Conservation (phyloP, 2,888 invertebrate genomes). For the Chymomyza caudatula region DNA sequence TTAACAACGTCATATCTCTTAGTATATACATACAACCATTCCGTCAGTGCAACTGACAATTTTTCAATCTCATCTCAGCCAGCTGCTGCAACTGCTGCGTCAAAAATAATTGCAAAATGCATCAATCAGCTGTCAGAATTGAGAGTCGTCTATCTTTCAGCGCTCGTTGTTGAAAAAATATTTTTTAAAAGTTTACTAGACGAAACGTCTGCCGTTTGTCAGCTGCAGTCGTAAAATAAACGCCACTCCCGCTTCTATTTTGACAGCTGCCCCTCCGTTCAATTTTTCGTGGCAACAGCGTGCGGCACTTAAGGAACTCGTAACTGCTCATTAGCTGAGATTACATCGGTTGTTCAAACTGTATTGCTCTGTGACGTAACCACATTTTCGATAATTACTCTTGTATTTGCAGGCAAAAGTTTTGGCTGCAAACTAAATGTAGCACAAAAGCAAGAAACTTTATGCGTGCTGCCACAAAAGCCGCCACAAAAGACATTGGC, state of each 20-base stretch:
- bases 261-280: slow-evolving; percentile 38
- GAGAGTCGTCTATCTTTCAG: slow-evolving; percentile 44
- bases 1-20: slow-evolving; percentile 22
- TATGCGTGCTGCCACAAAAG: slow-evolving; percentile 40
- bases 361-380: slow-evolving; percentile 50
- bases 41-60: slow-evolving; percentile 66
- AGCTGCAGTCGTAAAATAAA: slow-evolving; percentile 34
- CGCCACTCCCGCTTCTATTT: slow-evolving; percentile 45
- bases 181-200: slow-evolving; percentile 28
- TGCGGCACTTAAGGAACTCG: not conserved
- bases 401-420: slow-evolving; percentile 62
- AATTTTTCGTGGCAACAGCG: not conserved
- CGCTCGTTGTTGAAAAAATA: not conserved
- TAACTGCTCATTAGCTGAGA: slow-evolving; percentile 59
- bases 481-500: slow-evolving; percentile 25
- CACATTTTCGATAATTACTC: slow-evolving; percentile 69
- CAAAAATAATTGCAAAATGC: slow-evolving; percentile 72
- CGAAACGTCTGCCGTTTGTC: slow-evolving; percentile 34
- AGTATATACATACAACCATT: not conserved
- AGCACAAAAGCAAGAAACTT: slow-evolving; percentile 50
- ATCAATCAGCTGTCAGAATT: slow-evolving; percentile 66
- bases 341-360: slow-evolving; percentile 30
- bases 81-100: slow-evolving; percentile 37
- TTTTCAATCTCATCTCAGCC: slow-evolving; percentile 59
- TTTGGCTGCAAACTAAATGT: slow-evolving; percentile 52